These are phyloP conservation scores for Sycophaga agraensis DNA, from an alignment of 1,140 invertebrate genomes.

Conservation along the genomic window DNA sequence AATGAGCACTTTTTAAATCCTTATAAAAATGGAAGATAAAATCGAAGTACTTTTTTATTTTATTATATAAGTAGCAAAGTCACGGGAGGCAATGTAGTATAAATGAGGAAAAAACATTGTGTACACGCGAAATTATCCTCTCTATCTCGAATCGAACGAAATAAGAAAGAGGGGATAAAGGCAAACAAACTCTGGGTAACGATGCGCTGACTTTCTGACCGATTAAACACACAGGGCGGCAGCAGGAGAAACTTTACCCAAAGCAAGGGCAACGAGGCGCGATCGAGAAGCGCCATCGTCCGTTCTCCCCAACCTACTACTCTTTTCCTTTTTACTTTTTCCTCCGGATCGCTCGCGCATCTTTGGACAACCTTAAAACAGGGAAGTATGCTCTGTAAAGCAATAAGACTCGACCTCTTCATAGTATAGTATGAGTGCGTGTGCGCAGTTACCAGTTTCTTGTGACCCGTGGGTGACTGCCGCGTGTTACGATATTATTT, in stretches of 20 bases:
- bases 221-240: constrained; percentile 30
- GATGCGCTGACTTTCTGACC: constrained; percentile 29
- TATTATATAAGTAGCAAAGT: neutral
- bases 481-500: constrained; percentile 21
- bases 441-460: constrained; percentile 5
- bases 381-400: constrained; percentile 28
- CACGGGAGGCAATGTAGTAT: too few relatives aligned
- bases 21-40: neutral
- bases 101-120: neutral
- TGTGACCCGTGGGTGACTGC: neutral
- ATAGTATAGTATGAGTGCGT: too few relatives aligned
- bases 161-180: neutral
- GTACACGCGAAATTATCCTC: neutral
- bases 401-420: too few relatives aligned
- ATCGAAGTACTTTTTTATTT: neutral
- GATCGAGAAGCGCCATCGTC: neutral
- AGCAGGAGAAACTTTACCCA: constrained; percentile 21
- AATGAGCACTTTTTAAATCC: too few relatives aligned
- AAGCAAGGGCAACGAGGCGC: constrained; percentile 15
- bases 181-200: constrained; percentile 15
- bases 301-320: too few relatives aligned
- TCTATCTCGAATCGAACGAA: neutral
- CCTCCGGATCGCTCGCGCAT: neutral
- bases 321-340: too few relatives aligned
- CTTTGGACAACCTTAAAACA: constrained; percentile 17